A percentile compares a stretch with the other conserved stretches of the same genome.
Evolutionary conservation across 2,113 vertebrate species (phyloP).

Genomic region (Lophochroa leadbeateri): DNA sequence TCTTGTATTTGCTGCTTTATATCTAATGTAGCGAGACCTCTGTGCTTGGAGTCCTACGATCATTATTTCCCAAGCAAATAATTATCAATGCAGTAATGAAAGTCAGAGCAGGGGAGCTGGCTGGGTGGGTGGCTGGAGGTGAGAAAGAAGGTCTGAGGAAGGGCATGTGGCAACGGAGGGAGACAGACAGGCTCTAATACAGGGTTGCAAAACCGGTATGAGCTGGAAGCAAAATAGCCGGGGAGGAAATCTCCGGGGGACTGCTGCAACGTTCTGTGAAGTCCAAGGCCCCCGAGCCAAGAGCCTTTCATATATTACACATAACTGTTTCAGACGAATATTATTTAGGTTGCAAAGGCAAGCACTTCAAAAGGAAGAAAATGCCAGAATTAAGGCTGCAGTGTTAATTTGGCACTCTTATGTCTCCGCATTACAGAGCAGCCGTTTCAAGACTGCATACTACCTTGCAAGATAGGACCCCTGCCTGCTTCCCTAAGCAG

Average conservation of each 20-base stretch:
- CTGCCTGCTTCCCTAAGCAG: not conserved
- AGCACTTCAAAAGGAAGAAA: slow-evolving; percentile 35
- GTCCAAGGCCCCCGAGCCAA: slow-evolving; percentile 19
- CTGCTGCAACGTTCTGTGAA: slow-evolving; percentile 42
- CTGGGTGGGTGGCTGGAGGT: not conserved
- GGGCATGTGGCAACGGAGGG: not conserved
- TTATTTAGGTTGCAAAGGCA: slow-evolving; percentile 45
- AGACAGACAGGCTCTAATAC: not conserved
- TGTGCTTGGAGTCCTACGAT: not conserved
- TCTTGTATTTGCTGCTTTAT: slow-evolving; percentile 1
- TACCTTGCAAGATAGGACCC: not conserved
- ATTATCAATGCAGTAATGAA: slow-evolving; percentile 10
- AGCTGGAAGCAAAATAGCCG: not conserved
- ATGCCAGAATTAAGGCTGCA: slow-evolving; percentile 26
- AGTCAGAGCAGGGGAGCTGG: not conserved
- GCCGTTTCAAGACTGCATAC: not conserved
- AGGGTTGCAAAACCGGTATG: not conserved
- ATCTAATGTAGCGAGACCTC: not conserved
- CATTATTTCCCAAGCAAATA: slow-evolving; percentile 28
- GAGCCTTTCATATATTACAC: slow-evolving; percentile 32
- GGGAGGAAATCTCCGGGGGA: slow-evolving; percentile 15
- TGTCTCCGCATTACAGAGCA: not conserved
- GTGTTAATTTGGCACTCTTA: slow-evolving; percentile 8
- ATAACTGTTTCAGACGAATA: slow-evolving; percentile 12
- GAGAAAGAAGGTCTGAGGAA: slow-evolving; percentile 2